Evolutionary conservation across 2,797 vertebrate species (phyloP).

Genomic region (Kryptopterus vitreolus): DNA sequence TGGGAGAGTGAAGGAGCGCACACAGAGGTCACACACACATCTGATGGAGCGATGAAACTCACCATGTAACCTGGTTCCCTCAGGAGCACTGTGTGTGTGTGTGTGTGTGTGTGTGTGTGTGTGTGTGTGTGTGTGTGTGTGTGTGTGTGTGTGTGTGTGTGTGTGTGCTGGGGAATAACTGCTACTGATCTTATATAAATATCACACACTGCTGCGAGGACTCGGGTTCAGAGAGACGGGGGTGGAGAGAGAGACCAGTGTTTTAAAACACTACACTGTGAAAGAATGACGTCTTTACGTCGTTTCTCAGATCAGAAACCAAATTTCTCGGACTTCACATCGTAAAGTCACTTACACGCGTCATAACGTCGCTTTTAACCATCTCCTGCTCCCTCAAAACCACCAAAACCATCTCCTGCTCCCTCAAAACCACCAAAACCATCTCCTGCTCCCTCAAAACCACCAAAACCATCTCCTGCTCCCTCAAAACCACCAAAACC

Average conservation of each 20-base stretch:
- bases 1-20: background rate
- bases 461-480: too few relatives aligned
- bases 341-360: too few relatives aligned
- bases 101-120: constrained; percentile 40
- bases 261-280: background rate
- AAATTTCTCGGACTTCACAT: too few relatives aligned
- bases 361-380: background rate
- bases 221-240: constrained; percentile 40
- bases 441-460: too few relatives aligned
- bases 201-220: constrained; percentile 1
- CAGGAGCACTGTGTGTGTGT: constrained; percentile 47
- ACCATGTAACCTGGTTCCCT: constrained; percentile 29
- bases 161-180: constrained; percentile 57
- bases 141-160: too few relatives aligned
- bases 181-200: constrained; percentile 25
- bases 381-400: background rate
- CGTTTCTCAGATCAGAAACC: too few relatives aligned
- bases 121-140: constrained; percentile 44
- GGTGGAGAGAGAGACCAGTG: background rate
- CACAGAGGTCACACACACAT: background rate
- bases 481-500: too few relatives aligned
- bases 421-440: too few relatives aligned
- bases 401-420: too few relatives aligned
- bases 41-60: constrained; percentile 47
- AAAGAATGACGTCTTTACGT: too few relatives aligned